Percentiles rank a stretch among this genome's conserved stretches.
These are phyloP conservation scores for Etia nguti DNA, from an alignment of 2,113 vertebrate genomes.

Conservation along the genomic window DNA sequence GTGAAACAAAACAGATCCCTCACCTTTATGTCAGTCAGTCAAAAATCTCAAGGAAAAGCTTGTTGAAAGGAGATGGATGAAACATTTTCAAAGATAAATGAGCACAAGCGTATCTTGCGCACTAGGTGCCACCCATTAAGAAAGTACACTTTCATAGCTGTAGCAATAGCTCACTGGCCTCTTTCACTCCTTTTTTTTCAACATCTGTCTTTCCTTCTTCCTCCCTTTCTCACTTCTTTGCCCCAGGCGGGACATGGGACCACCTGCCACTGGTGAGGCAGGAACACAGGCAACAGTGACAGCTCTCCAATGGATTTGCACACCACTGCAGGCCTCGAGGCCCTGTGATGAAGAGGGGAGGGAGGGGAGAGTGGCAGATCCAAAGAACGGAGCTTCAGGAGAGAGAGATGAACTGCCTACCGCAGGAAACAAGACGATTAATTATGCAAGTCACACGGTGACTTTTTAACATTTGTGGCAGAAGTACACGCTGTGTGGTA, in stretches of 20 bases:
- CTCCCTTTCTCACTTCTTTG: slow-evolving; percentile 33
- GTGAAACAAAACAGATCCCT: slow-evolving; percentile 35
- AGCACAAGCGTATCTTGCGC: slow-evolving; percentile 10
- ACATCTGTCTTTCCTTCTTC: not conserved
- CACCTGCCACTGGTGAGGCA: slow-evolving; percentile 61
- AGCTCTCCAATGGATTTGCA: slow-evolving; percentile 62
- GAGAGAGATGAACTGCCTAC: not conserved
- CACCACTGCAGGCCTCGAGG: slow-evolving; percentile 31
- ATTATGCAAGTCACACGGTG: slow-evolving; percentile 26
- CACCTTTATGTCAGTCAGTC: slow-evolving; percentile 30
- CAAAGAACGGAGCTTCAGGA: not conserved
- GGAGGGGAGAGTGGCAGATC: not conserved
- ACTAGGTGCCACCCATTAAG: slow-evolving; percentile 10
- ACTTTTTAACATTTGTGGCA: slow-evolving; percentile 12
- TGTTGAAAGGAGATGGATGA: slow-evolving; percentile 8
- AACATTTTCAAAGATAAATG: slow-evolving; percentile 32
- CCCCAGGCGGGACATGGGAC: slow-evolving; percentile 55
- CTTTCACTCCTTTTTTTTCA: not conserved
- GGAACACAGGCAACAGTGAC: slow-evolving; percentile 61
- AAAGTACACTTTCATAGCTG: slow-evolving; percentile 19
- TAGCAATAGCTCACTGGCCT: not conserved
- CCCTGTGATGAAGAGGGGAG: not conserved
- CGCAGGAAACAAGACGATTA: slow-evolving; percentile 2
- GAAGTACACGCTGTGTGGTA: not conserved
- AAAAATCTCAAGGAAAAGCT: slow-evolving; percentile 9